Percentiles rank a stretch among this genome's conserved stretches.
Evolutionary conservation across 1,140 invertebrate species (phyloP).

Genomic region (Pantala flavescens): DNA sequence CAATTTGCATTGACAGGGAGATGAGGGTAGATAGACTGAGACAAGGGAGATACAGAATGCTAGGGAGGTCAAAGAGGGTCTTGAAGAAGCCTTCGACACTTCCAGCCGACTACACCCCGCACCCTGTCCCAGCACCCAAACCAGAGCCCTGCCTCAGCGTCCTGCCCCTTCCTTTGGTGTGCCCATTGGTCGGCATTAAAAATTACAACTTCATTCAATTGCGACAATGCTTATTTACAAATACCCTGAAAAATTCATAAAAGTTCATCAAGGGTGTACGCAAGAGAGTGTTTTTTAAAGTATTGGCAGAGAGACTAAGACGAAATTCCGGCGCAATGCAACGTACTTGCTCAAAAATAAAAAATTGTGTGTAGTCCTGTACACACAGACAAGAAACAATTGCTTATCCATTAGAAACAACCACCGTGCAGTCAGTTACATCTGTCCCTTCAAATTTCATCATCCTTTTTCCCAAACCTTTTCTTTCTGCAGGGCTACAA

Average conservation of each 20-base stretch:
- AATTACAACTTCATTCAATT: background rate
- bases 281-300: slow-evolving; percentile 15
- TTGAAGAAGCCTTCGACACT: background rate
- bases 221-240: slow-evolving; percentile 21
- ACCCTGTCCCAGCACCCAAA: no score
- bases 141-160: no score
- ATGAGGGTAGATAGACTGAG: background rate
- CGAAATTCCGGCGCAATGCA: slow-evolving; percentile 3
- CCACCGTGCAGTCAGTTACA: slow-evolving; percentile 7
- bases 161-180: background rate
- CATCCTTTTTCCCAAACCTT: background rate
- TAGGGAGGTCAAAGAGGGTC: background rate
- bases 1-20: slow-evolving; percentile 1
- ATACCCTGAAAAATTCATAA: slow-evolving; percentile 21
- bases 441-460: background rate
- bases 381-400: slow-evolving; percentile 8
- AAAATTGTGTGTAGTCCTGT: background rate
- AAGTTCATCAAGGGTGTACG: slow-evolving; percentile 16
- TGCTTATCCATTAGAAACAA: slow-evolving; percentile 7
- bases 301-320: slow-evolving; percentile 22
- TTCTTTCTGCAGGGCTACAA: slow-evolving; percentile 4
- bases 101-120: background rate
- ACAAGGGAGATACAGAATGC: background rate
- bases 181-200: background rate
- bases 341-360: background rate